Evolutionary conservation across 2,797 vertebrate genomes (phyloP).

Genomic region (Ctenochaetus hawaiiensis): DNA sequence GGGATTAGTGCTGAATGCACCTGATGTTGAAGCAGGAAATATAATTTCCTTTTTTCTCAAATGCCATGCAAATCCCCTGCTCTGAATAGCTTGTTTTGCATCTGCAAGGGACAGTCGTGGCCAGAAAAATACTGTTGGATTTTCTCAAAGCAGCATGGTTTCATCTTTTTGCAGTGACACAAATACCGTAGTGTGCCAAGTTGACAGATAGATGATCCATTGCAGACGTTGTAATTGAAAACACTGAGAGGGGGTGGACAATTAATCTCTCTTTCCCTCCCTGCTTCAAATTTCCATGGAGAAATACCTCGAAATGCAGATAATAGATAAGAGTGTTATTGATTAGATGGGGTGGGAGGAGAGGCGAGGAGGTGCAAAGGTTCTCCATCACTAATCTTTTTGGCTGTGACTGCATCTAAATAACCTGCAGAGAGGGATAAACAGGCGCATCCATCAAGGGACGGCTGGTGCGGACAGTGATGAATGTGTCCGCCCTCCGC

Average conservation of each 20-base stretch:
- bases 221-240: constrained; percentile 78
- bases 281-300: constrained; percentile 68
- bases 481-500: constrained; percentile 73
- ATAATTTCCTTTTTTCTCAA: constrained; percentile 57
- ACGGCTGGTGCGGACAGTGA: constrained; percentile 76
- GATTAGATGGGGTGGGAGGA: constrained; percentile 73
- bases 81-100: constrained; percentile 51
- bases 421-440: constrained; percentile 85
- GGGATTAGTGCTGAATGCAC: constrained; percentile 65
- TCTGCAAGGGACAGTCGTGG: constrained; percentile 48
- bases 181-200: constrained; percentile 60
- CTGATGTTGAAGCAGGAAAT: constrained; percentile 54
- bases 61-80: constrained; percentile 50
- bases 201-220: constrained; percentile 78
- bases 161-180: constrained; percentile 67
- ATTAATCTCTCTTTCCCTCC: constrained; percentile 72
- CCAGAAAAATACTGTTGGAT: constrained; percentile 51
- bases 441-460: constrained; percentile 84
- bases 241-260: constrained; percentile 64
- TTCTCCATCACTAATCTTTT: constrained; percentile 82
- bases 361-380: constrained; percentile 66
- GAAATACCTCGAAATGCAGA: constrained; percentile 75
- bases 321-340: constrained; percentile 79
- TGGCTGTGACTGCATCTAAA: constrained; percentile 84
- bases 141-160: constrained; percentile 54